phyloP scores from a whole-genome alignment of 2,113 vertebrate species.

The Empidonax traillii region DNA sequence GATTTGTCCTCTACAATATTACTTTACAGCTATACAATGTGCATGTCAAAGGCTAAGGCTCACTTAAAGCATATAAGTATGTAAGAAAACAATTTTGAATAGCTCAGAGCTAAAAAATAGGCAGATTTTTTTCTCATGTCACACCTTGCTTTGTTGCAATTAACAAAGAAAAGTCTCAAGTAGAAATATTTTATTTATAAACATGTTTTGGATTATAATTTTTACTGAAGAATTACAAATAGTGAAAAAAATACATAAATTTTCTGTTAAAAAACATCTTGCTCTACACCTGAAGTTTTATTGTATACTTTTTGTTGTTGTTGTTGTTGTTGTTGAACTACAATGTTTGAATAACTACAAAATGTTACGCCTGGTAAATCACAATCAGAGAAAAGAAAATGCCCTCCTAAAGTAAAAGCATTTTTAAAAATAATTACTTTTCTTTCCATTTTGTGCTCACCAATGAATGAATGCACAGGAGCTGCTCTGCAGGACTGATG shows the following conservation, averaged over 20 bases:
- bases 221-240: not conserved
- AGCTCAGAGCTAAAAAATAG: not conserved
- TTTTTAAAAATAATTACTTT: not conserved
- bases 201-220: not conserved
- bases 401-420: fast-evolving
- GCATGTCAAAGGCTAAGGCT: not conserved
- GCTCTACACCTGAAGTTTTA: not conserved
- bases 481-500: not conserved
- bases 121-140: not conserved
- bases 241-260: not conserved
- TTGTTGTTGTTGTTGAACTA: not conserved
- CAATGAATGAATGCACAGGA: not conserved
- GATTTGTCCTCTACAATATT: not conserved
- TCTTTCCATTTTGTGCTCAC: not conserved
- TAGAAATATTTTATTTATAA: not conserved
- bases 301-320: not conserved
- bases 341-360: not conserved
- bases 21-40: not conserved
- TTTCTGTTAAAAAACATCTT: not conserved
- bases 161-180: not conserved
- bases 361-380: not conserved
- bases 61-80: not conserved
- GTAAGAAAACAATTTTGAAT: not conserved
- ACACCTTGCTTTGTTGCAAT: not conserved
- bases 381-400: not conserved